Evolutionary conservation across 1,140 invertebrate species (phyloP), one percentile per base, ranked within the genome.

Genomic region (Scaptomyza pallida): DNA sequence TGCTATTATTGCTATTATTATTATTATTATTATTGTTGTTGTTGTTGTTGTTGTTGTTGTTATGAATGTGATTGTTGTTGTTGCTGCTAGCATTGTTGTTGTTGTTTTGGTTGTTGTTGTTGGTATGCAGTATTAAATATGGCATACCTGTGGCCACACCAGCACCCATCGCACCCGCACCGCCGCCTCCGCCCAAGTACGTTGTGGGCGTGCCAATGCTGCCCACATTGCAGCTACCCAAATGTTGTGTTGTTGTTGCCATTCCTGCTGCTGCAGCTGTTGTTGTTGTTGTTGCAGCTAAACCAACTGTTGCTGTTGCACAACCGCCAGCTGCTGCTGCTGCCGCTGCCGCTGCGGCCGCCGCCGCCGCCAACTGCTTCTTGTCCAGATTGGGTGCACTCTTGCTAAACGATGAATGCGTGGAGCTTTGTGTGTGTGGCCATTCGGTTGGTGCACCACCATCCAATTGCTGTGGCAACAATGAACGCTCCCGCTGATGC

Each of bases 401-500:
- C 79, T 93, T 93, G 78, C 93, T 93, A 78, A 93, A 93, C 26
- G 91, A 90, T 5, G 90, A 90, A 68, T 92, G 83, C 64, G 92
- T 93, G n/a, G 91, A 91, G 16, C 56, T 90, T 19, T 83, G 83
- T 10, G 85, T 76, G n/a, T n/a, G n/a, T 43, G 91, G 77, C 79
- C 92, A 91, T 50, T 92, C 80, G 19, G 91, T 68, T 83, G 90
- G 69, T 70, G 50, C 91, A 72, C 81, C 12, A 5, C 33, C 33
- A 37, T 37, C 85, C 68, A 89, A 62, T 8, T 92, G 92, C 60
- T 93, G 91, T 45, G 93, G 93, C 74, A 94, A 92, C 78, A 97
- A 94, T 81, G 96, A 95, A 68, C 97, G 94, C 90, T 98, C 97
- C 62, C 96, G 95, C 92, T 98, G 96, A 91, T 97, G 96, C 71